phyloP scores from a whole-genome alignment of 2,113 vertebrate species.

The Rana temporaria region DNA sequence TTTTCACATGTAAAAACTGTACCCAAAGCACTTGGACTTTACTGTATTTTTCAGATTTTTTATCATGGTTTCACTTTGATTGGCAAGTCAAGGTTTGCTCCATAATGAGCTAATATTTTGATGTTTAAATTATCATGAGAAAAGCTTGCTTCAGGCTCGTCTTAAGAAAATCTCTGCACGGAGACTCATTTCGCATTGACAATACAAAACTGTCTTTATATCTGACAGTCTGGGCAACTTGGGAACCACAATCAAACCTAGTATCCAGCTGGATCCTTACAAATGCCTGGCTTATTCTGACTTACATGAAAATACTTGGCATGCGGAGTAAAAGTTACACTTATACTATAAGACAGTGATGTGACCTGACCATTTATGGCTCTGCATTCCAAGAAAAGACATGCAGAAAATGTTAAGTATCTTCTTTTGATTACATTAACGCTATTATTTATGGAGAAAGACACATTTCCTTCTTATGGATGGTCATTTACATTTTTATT shows the following conservation, averaged over 20 bases:
- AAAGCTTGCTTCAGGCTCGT: too few species aligned
- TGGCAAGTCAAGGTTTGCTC: too few species aligned
- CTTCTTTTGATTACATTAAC: not conserved
- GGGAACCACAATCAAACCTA: not conserved
- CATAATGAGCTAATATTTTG: too few species aligned
- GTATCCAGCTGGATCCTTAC: not conserved
- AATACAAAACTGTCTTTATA: not conserved
- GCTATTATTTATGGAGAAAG: slow-evolving; percentile 19
- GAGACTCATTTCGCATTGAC: too few species aligned
- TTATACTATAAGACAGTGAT: not conserved
- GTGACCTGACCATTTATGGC: slow-evolving; percentile 36
- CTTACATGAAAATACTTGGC: too few species aligned
- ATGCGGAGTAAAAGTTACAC: too few species aligned
- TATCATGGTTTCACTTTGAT: too few species aligned
- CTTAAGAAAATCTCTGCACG: too few species aligned
- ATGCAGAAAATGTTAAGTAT: slow-evolving; percentile 1
- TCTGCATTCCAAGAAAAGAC: slow-evolving; percentile 8
- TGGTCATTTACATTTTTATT: slow-evolving; percentile 9
- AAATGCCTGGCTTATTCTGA: not conserved
- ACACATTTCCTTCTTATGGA: slow-evolving; percentile 10
- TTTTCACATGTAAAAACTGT: too few species aligned
- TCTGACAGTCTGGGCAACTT: not conserved
- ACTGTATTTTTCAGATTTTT: too few species aligned
- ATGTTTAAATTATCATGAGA: too few species aligned
- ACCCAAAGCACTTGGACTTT: too few species aligned